Conservation (phyloP, 2,888 invertebrate genomes). For the Petrophora chlorosata region DNA sequence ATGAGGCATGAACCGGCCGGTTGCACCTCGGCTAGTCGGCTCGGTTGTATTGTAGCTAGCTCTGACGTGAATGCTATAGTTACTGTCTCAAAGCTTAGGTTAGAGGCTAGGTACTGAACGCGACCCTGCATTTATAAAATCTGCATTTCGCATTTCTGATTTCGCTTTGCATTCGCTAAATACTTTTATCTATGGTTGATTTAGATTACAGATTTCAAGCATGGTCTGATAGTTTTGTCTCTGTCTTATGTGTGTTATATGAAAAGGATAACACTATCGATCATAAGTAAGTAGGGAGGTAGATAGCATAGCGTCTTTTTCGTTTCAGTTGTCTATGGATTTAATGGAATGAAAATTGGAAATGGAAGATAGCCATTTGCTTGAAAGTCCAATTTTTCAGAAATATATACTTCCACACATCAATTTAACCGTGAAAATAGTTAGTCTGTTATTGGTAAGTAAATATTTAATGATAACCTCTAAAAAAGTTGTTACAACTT, state of each 20-base stretch:
- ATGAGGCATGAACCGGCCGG: too few species aligned
- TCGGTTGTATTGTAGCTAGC: too few species aligned
- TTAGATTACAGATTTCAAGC: neutral
- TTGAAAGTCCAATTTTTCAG: conserved; percentile 55
- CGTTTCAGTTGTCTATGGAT: conserved; percentile 43
- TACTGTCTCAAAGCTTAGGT: too few species aligned
- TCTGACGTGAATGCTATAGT: too few species aligned
- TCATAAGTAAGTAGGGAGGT: neutral
- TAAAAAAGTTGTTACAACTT: conserved; percentile 49
- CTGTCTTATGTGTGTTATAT: neutral
- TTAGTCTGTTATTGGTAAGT: conserved; percentile 26
- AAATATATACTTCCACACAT: conserved; percentile 27
- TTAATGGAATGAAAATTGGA: conserved; percentile 46
- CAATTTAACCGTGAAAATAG: conserved; percentile 26
- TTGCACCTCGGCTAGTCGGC: too few species aligned
- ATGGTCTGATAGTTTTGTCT: too few species aligned
- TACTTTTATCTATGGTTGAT: neutral
- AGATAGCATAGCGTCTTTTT: neutral
- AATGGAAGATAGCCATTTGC: conserved; percentile 75
- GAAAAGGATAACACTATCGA: neutral
- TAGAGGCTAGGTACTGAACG: too few species aligned
- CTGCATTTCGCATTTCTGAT: too few species aligned
- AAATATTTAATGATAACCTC: conserved; percentile 50
- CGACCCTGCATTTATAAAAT: too few species aligned
- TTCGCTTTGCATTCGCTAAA: too few species aligned